phyloP scores from a whole-genome alignment of 2,888 invertebrate genomes.

The Chrysomela aeneicollis region DNA sequence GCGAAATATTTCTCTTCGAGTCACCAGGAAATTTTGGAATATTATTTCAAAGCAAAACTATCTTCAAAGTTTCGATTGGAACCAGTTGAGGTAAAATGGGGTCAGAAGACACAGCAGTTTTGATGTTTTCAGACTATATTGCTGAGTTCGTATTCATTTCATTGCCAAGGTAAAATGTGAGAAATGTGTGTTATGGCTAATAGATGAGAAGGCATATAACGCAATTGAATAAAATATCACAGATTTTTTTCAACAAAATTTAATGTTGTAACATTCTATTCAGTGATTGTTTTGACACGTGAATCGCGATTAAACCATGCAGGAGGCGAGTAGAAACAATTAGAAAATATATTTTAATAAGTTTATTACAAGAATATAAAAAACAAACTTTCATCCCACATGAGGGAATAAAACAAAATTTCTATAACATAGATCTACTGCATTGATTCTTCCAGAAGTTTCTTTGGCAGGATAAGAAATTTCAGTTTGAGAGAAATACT shows the following conservation, averaged over 20 bases:
- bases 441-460: neutral
- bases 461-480: slow-evolving; percentile 11
- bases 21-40: too few species aligned
- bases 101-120: too few species aligned
- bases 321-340: slow-evolving; percentile 4
- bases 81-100: too few species aligned
- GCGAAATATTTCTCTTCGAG: too few species aligned
- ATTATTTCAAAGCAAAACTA: too few species aligned
- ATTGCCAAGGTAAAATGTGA: neutral
- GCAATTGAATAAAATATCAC: neutral
- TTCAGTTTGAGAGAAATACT: slow-evolving; percentile 9
- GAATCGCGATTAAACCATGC: slow-evolving; percentile 2
- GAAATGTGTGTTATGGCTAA: slow-evolving; percentile 1
- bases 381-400: neutral
- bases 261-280: neutral
- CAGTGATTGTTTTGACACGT: neutral
- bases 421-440: slow-evolving; percentile 4
- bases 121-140: too few species aligned
- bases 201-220: neutral
- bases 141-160: too few species aligned
- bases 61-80: too few species aligned
- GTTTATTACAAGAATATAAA: slow-evolving; percentile 14
- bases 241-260: neutral
- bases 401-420: neutral
- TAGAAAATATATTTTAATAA: neutral